Base-by-base conservation (phyloP, 2,888 invertebrate genomes). In the Pediacus dermestoides region DNA sequence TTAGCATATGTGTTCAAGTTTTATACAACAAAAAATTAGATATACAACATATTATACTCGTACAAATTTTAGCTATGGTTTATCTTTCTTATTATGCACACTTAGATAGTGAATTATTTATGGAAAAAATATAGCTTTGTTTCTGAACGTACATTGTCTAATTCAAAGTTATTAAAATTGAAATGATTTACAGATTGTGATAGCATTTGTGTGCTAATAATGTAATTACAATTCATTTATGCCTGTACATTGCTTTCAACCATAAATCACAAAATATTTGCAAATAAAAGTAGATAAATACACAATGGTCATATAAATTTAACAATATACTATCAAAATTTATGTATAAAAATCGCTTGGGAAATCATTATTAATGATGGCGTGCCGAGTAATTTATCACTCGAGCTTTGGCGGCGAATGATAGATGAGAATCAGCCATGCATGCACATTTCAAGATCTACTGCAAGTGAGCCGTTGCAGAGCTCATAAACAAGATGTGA, bases 351-450 rank as follows among this genome's bases (percentile, higher is more conserved):
- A 55, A 57, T 58, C 61, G 55, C 59, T 49, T 46, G 61, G 60
- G 60, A 61, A 61, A 61, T 61, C 59, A 59, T 61, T 60, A 61
- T 61, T 60, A 61, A 61, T 58, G 59, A 55, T 50, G 52, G 49
- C 53, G 52, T 50, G 49, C 42, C 42, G 47, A 44, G 57, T 53
- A 55, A 59, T 61, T 61, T 61, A 61, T 61, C 60, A 61, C 51
- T 38, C 42, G 48, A 48, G 53, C 48, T 50, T 48, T 50, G 50
- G 54, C 50, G 44, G 48, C 44, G 45, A 44, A 48, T 61, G 61
- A 61, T 61, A 57, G 57, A 61, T 61, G 57, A 42, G 48, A 40
- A 40, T 46, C 45, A 46, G 40, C 49, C 55, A 50, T 55, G 53
- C 49, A 48, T 38, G 37, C 43, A 23, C 38, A 42, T 44, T 33